phyloP scores from a whole-genome alignment of 2,888 invertebrate genomes.

The Scaptomyza flava region DNA sequence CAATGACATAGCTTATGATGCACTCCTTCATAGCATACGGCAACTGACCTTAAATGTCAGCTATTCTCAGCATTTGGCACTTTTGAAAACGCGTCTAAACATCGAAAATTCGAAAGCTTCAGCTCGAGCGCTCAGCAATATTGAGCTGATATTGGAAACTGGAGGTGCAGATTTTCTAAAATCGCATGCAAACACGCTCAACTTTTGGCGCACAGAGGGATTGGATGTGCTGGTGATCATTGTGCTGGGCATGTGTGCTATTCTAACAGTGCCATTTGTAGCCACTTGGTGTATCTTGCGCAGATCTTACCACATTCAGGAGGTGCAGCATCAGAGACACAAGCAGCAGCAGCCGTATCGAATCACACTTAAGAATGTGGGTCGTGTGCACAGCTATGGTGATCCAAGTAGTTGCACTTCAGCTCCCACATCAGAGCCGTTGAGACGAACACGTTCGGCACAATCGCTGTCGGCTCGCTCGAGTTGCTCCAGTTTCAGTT shows the following conservation, averaged over 20 bases:
- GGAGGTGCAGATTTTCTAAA: slow-evolving; percentile 82
- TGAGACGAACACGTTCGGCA: slow-evolving; percentile 63
- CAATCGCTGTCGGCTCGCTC: slow-evolving; percentile 62
- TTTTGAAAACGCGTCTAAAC: slow-evolving; percentile 60
- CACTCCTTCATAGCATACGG: slow-evolving; percentile 82
- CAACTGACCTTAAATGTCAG: slow-evolving; percentile 82
- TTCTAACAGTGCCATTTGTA: slow-evolving; percentile 82
- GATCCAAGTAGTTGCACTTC: slow-evolving; percentile 44
- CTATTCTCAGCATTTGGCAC: slow-evolving; percentile 61
- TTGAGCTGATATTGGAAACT: slow-evolving; percentile 81
- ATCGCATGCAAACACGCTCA: slow-evolving; percentile 80
- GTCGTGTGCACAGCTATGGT: slow-evolving; percentile 60
- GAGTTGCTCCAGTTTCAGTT: slow-evolving; percentile 59
- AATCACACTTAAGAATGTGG: slow-evolving; percentile 46
- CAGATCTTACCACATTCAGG: slow-evolving; percentile 75
- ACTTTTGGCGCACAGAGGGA: slow-evolving; percentile 80
- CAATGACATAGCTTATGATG: slow-evolving; percentile 83
- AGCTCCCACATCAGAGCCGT: slow-evolving; percentile 38
- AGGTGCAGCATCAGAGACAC: slow-evolving; percentile 34
- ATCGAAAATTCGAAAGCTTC: slow-evolving; percentile 68
- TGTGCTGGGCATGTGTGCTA: slow-evolving; percentile 74
- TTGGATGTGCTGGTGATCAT: slow-evolving; percentile 83
- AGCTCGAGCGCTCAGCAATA: slow-evolving; percentile 78
- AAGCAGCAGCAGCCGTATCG: slow-evolving; percentile 46
- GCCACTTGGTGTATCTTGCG: slow-evolving; percentile 81